These are phyloP conservation scores for Vanessa tameamea DNA, from an alignment of 1,140 invertebrate genomes.

Conservation along the genomic window DNA sequence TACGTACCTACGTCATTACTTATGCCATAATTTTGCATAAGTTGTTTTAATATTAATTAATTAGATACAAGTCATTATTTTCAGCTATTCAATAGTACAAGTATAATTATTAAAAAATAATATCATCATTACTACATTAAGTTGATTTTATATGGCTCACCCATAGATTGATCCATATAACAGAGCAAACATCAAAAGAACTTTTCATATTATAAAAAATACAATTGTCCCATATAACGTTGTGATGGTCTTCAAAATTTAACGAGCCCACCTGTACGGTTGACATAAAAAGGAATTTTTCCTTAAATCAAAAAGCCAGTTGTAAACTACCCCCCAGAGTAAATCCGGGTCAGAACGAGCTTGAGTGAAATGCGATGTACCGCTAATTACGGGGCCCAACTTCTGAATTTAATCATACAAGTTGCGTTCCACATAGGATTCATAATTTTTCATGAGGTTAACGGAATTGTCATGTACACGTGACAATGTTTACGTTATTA, in stretches of 20 bases:
- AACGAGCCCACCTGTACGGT: background rate
- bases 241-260: background rate
- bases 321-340: slow-evolving; percentile 55
- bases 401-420: slow-evolving; percentile 78
- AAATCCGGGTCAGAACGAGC: slow-evolving; percentile 49
- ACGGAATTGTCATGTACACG: slow-evolving; percentile 31
- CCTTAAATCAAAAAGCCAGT: slow-evolving; percentile 28
- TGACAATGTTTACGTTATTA: slow-evolving; percentile 36
- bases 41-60: too few species aligned
- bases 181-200: too few species aligned
- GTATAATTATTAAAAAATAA: too few species aligned
- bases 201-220: too few species aligned
- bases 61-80: too few species aligned
- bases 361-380: slow-evolving; percentile 77
- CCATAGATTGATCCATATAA: too few species aligned
- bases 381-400: slow-evolving; percentile 70
- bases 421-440: slow-evolving; percentile 60
- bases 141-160: too few species aligned
- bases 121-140: too few species aligned
- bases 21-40: too few species aligned
- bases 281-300: slow-evolving; percentile 30
- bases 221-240: background rate
- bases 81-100: too few species aligned
- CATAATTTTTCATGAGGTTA: slow-evolving; percentile 71
- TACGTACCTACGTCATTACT: too few species aligned